Conservation (phyloP, 2,888 invertebrate species). For the Willowsia nigromaculata region DNA sequence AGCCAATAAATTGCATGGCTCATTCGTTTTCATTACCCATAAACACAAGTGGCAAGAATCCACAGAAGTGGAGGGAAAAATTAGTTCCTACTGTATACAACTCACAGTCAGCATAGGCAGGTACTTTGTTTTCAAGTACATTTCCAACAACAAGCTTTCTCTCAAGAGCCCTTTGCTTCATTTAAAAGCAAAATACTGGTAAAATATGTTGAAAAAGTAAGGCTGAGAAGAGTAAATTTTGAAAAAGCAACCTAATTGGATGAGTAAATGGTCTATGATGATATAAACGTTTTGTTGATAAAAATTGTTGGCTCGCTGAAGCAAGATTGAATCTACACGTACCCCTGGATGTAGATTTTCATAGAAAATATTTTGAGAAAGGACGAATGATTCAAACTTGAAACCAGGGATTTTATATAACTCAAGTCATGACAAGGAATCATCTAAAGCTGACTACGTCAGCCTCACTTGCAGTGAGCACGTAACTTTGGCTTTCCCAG, state of each 20-base stretch:
- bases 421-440: no score
- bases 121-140: conserved; percentile 7
- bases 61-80: not conserved
- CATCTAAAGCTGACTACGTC: no score
- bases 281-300: not conserved
- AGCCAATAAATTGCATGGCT: conserved; percentile 56
- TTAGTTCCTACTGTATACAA: not conserved
- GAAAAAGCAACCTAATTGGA: not conserved
- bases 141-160: not conserved
- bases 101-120: not conserved
- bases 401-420: no score
- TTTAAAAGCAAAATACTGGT: not conserved
- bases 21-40: conserved; percentile 61
- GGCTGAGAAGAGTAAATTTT: not conserved
- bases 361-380: no score
- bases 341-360: no score
- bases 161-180: not conserved
- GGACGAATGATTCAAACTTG: no score
- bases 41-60: conserved; percentile 14
- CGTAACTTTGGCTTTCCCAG: no score
- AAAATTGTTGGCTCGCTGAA: not conserved
- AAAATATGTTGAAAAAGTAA: not conserved
- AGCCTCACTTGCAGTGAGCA: no score
- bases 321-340: no score
- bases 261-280: not conserved